A percentile compares a stretch with the other conserved stretches of the same genome.
These are phyloP conservation scores for Aphidius ervi DNA, from an alignment of 1,140 invertebrate species.

Conservation along the genomic window DNA sequence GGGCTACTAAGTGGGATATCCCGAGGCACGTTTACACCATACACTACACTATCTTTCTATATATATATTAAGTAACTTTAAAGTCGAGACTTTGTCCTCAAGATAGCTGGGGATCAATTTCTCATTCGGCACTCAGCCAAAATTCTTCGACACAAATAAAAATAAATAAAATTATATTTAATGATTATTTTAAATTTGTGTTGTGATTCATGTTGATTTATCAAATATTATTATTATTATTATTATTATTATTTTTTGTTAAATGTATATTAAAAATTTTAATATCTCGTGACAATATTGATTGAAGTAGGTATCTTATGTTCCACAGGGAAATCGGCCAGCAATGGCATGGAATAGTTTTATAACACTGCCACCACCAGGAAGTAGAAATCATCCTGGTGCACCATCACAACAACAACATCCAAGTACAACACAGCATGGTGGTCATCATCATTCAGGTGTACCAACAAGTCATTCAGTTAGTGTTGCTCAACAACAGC, in stretches of 20 bases:
- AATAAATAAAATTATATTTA: slow-evolving; percentile 5
- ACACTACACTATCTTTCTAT: not conserved
- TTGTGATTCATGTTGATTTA: not conserved
- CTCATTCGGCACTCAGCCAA: no score
- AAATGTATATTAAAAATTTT: no score
- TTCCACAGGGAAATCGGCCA: slow-evolving; percentile 49
- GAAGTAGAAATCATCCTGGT: slow-evolving; percentile 37
- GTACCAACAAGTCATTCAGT: slow-evolving; percentile 24
- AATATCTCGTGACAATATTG: slow-evolving; percentile 37
- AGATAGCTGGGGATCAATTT: no score
- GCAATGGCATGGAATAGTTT: slow-evolving; percentile 48
- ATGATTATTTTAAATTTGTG: not conserved
- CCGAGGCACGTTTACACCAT: slow-evolving; percentile 9
- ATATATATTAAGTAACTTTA: not conserved
- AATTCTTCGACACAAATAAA: not conserved
- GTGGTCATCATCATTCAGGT: slow-evolving; percentile 26
- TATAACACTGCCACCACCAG: slow-evolving; percentile 42
- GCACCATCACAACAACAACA: slow-evolving; percentile 16
- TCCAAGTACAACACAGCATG: slow-evolving; percentile 24
- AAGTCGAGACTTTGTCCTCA: slow-evolving; percentile 5
- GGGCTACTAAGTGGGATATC: slow-evolving; percentile 27
- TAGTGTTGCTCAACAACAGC: slow-evolving; percentile 37
- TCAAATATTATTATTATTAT: not conserved
- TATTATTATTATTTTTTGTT: no score
- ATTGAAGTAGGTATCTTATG: slow-evolving; percentile 52